Base-by-base conservation (phyloP, 1,140 invertebrate genomes). In the Lordiphosa mommai region DNA sequence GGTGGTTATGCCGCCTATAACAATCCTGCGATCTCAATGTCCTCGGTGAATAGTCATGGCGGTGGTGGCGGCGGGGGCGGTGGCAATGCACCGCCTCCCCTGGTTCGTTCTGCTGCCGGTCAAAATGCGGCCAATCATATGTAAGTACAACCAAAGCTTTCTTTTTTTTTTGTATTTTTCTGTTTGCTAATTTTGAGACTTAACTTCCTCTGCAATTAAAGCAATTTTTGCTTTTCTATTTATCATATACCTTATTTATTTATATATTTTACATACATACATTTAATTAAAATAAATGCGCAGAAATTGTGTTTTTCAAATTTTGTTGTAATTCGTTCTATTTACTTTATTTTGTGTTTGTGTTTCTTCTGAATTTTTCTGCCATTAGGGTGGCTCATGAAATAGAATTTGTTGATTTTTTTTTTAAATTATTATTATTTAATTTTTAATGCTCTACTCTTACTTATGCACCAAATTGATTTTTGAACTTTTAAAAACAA, bases 221-320 rank as follows among this genome's bases (percentile, higher is more conserved):
- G 20, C 20, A 41, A 23, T 27, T 43, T 43, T 10, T 8, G n/a
- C 6, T 5, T 5, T 23, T 4, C 20, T 23, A 23, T 5, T 23
- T 23, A 23, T 23, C 0, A 5, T 23, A 12, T 37, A 44, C 33
- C 14, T 66, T 65, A 17, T 47, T 48, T 41, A 59, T n/a, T 40
- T 40, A 66, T 67, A 65, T 65, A 49, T 13, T 27, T 23, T 12
- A 27, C 10, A 43, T 58, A 59, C 37, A 49, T 69, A 69, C 10
- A 53, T 50, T 60, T 60, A 59, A 34, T 59, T 67, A 1, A 27
- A 46, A 67, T 40, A 56, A 59, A 65, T 68, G 59, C 50, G 55
- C 69, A 85, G 73, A 84, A 72, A 86, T 80, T 86, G 79, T 85
- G 82, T 86, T 86, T 86, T 86, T 86, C 82, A 86, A 86, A 86